Evolutionary conservation across 2,797 vertebrate genomes (phyloP), one percentile per base, ranked within the genome.

Genomic region (Neosalanx taihuensis): DNA sequence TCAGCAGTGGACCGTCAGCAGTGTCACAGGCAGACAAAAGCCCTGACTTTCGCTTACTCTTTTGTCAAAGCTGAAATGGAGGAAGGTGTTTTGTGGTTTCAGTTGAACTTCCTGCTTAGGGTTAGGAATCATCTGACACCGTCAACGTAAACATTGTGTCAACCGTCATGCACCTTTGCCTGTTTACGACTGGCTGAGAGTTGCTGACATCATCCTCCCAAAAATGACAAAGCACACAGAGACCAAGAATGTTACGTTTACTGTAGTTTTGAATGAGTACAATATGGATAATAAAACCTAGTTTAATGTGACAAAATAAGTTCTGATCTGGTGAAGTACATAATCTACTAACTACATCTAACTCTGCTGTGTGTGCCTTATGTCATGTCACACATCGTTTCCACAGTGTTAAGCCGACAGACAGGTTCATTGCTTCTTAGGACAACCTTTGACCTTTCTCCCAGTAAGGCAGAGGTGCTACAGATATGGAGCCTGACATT

Each of bases 31-130:
- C 41, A 71, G 13, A 59, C n/a, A 56, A 58, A 20, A 37, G 35
- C 18, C 37, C 41, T 37, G 30, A 59, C 63, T 59, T 69, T 46
- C 72, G 7, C 18, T 71, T 65, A 64, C 20, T 3, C 6, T 7
- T 37, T 58, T 56, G 6, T 57, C 6, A 30, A 1, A 2, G 4
- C 29, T 58, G 6, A 46, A 46, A 46, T 64, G 20, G 41, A 64
- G 70, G 80, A 83, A 80, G 73, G 61, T 60, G 71, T 57, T 58
- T 70, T 74, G 75, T 67, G 73, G 79, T 71, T 72, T 62, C 69
- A 67, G 26, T 73, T 72, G 26, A 49, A 46, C 82, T 85, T 85
- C 85, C 83, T 83, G 74, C 69, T 68, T 71, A 62, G 61, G 18
- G 58, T 51, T 30, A 1, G 41, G 71, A 23, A 30, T 72, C 59